Evolutionary conservation across 2,888 invertebrate genomes (phyloP).

Genomic region (Cantharis lateralis): DNA sequence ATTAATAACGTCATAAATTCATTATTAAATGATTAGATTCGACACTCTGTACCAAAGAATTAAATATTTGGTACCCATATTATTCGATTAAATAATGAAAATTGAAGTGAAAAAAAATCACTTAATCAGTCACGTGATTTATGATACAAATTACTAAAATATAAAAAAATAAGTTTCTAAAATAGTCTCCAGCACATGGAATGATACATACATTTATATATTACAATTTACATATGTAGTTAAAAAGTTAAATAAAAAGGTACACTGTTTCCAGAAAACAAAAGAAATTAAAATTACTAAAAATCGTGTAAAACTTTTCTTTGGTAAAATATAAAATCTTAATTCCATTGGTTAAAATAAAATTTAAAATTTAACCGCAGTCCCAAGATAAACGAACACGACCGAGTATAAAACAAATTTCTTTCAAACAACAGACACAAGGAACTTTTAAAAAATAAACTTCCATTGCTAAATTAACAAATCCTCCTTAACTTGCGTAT

Average conservation of each 20-base stretch:
- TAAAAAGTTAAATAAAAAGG: background rate
- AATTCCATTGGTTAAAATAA: background rate
- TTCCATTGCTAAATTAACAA: background rate
- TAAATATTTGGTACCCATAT: slow-evolving; percentile 9
- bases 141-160: background rate
- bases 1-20: background rate
- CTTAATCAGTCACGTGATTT: slow-evolving; percentile 21
- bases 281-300: background rate
- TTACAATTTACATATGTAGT: background rate
- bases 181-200: background rate
- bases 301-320: background rate
- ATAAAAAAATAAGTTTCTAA: background rate
- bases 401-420: background rate
- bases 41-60: slow-evolving; percentile 24
- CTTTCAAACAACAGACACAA: background rate
- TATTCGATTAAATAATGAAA: slow-evolving; percentile 22
- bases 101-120: slow-evolving; percentile 4
- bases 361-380: background rate
- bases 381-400: background rate
- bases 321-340: background rate
- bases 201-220: background rate
- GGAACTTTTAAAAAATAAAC: background rate
- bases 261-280: background rate
- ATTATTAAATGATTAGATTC: slow-evolving; percentile 24
- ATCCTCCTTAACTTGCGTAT: background rate